Evolutionary conservation across 1,140 invertebrate species (phyloP), one percentile per base, ranked within the genome.

Genomic region (Diachasma alloeum): DNA sequence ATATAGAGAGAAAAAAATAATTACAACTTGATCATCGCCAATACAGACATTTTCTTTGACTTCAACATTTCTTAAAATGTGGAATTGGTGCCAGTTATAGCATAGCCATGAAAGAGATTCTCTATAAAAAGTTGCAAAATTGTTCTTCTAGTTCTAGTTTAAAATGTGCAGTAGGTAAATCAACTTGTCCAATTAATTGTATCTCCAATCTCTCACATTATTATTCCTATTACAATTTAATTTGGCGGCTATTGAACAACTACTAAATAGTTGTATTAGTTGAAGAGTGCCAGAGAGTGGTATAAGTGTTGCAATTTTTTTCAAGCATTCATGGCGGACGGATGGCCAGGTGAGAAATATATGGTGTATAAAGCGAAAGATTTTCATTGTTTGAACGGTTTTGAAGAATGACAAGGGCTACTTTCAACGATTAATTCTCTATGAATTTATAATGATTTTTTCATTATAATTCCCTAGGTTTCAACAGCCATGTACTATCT

Each of bases 281-380:
- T 31, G 31, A 31, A 11, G 39, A 42, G 9, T 11, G 1, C 13
- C 11, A 8, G 22, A 48, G 17, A n/a, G 39, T 72, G 26, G 24
- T 19, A 42, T 26, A 19, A 48, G 0, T 39, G 15, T 48, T 67
- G 70, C n/a, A 72, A 36, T 53, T 53, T 19, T 69, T 17, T 26
- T 5, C 31, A 72, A 68, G 56, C 39, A n/a, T 53, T 63, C 63
- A 44, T 74, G 70, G 71, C 76, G 76, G 76, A 77, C 76, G 76
- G 71, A 77, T 77, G 48, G 69, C 6, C 39, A 73, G 10, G 74
- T 76, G 26, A 70, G 44, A 70, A 19, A 48, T 2, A 22, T 53
- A 13, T 56, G 36, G 10, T n/a, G n/a, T 22, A 24, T 36, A 44
- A 76, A 69, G 42, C 15, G n/a, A 70, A 4, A 56, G 26, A 24